Percentiles rank a stretch among this genome's conserved stretches.
Conservation (phyloP, 2,113 vertebrate genomes). For the Myocastor coypus region DNA sequence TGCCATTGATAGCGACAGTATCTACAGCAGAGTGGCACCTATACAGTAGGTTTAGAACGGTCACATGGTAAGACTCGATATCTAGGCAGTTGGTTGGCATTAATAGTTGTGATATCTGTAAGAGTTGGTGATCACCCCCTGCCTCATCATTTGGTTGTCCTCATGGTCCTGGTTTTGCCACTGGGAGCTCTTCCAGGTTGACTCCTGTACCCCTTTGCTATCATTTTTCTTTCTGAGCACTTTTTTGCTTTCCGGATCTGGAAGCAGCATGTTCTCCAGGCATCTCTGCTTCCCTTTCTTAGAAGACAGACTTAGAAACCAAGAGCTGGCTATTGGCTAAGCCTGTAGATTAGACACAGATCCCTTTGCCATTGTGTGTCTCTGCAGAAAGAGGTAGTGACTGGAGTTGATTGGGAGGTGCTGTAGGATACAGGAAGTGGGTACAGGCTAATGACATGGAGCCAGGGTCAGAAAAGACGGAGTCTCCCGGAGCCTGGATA, state of each 20-base stretch:
- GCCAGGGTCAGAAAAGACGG: neutral
- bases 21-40: neutral
- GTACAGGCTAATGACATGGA: neutral
- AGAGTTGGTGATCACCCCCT: neutral
- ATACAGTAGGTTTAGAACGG: neutral
- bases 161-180: neutral
- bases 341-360: neutral
- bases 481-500: neutral
- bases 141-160: neutral
- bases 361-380: neutral
- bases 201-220: neutral
- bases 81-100: neutral
- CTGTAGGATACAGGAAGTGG: neutral
- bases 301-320: neutral
- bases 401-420: neutral
- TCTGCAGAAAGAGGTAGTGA: neutral
- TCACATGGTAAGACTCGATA: neutral
- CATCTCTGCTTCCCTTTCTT: neutral
- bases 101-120: neutral
- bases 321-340: neutral
- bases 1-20: neutral
- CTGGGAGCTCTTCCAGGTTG: neutral
- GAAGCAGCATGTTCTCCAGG: neutral
- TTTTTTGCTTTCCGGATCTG: neutral
- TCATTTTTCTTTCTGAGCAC: neutral